Evolutionary conservation across 1,140 invertebrate genomes (phyloP).

Genomic region (Heliothis subflexa): DNA sequence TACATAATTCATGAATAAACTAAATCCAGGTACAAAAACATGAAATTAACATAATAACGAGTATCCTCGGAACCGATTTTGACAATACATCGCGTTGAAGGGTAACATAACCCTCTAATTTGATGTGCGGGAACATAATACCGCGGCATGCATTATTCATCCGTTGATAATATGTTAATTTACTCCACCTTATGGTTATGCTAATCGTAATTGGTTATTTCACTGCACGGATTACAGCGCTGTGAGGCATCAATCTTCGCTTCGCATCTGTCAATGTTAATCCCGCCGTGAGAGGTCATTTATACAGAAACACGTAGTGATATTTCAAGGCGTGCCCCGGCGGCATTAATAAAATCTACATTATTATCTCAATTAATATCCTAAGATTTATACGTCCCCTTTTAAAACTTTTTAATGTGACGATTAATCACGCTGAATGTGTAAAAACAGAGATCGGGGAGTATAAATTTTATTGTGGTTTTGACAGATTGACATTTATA

Average conservation of each 20-base stretch:
- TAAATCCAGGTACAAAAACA: conserved; percentile 61
- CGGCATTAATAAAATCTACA: conserved; percentile 59
- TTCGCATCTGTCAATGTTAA: conserved; percentile 68
- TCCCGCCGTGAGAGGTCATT: conserved; percentile 53
- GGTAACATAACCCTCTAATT: conserved; percentile 72
- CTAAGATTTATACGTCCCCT: conserved; percentile 58
- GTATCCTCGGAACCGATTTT: conserved; percentile 47
- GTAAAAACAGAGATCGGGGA: conserved; percentile 50
- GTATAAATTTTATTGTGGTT: conserved; percentile 27
- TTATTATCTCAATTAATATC: conserved; percentile 63
- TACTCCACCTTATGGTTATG: conserved; percentile 83
- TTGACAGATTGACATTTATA: conserved; percentile 26
- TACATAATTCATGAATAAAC: conserved; percentile 46
- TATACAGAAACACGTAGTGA: conserved; percentile 44
- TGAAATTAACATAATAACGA: conserved; percentile 69
- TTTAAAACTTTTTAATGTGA: conserved; percentile 59
- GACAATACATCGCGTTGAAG: conserved; percentile 56
- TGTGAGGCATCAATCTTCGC: conserved; percentile 67
- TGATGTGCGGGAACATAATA: conserved; percentile 65
- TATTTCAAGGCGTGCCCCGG: conserved; percentile 47
- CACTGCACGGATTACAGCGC: conserved; percentile 69
- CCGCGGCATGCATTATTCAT: conserved; percentile 78
- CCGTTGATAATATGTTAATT: conserved; percentile 81
- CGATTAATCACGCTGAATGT: conserved; percentile 54
- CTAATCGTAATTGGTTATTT: conserved; percentile 85